Evolutionary conservation across 1,140 invertebrate genomes (phyloP), one percentile per base, ranked within the genome.

Genomic region (Dolichoris vasculosae): DNA sequence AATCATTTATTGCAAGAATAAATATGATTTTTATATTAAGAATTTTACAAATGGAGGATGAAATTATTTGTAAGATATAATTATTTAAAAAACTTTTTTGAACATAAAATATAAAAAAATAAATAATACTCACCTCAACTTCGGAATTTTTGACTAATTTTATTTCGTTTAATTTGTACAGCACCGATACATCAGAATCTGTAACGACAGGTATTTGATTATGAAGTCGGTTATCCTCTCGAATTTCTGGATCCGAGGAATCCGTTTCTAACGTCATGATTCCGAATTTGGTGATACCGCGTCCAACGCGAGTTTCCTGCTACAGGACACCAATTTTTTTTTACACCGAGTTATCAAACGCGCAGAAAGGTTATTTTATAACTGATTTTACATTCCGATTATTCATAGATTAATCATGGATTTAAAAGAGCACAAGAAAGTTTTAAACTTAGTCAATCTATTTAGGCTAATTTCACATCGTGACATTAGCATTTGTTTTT

Each of bases 151-250:
- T 80, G 23, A 85, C 48, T 48, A 85, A 63, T 20, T 75, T 75
- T 6, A 20, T 46, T n/a, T 79, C 84, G 35, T 81, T 75, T 2
- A 55, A 43, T 63, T 64, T 64, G 86, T 83, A 89, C 13, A 89
- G 63, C 17, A 87, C 79, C 63, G 89, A 85, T 8, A 86, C 86
- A 7, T 89, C 88, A 0, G 88, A 73, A 77, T 89, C 89, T 89
- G 82, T 40, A 88, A 88, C 0, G 23, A 77, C 59, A 67, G 73
- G 35, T 51, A n/a, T 43, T 0, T 84, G 11, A 79, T 84, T 84
- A 79, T 84, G 35, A 9, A 81, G 17, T 2, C 23, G 13, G 26
- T 43, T 40, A 73, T 73, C 69, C 20, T 73, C 26, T 8, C 38
- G 15, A 73, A 35, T 73, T n/a, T 73, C 69, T n/a, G 0, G 35